Conservation (phyloP, 2,113 vertebrate species). For the Mormyrus lacerda region DNA sequence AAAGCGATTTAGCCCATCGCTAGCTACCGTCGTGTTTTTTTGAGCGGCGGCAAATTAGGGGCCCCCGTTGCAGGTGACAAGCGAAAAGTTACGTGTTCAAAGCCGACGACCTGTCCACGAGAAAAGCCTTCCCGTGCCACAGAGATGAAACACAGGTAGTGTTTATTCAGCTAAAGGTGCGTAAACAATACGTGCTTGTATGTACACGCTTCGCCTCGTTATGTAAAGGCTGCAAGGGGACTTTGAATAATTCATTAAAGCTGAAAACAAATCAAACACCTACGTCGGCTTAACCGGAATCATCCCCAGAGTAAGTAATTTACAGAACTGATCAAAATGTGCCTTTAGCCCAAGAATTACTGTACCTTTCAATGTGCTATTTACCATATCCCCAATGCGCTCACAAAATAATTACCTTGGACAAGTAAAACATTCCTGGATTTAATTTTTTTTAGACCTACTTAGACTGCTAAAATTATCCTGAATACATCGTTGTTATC, state of each 20-base stretch:
- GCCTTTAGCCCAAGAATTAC: not conserved
- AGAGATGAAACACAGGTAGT: not conserved
- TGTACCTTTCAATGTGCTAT: conserved; percentile 15
- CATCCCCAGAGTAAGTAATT: conserved; percentile 30
- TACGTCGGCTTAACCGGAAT: conserved; percentile 8
- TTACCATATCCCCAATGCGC: conserved; percentile 8
- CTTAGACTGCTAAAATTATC: conserved; percentile 4
- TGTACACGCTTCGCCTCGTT: conserved; percentile 15
- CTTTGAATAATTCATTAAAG: conserved; percentile 26
- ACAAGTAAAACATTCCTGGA: not conserved
- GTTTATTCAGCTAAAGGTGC: not conserved
- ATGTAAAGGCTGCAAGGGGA: not conserved
- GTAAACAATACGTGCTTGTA: not conserved
- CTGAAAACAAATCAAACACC: conserved; percentile 20
- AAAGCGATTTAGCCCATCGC: too few species aligned
- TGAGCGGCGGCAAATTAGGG: not conserved
- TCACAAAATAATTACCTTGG: conserved; percentile 20
- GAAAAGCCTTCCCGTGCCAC: not conserved
- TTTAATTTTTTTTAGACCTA: conserved; percentile 13
- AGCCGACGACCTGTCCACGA: too few species aligned
- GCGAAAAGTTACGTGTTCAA: not conserved
- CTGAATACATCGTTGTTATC: not conserved
- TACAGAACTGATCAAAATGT: conserved; percentile 27
- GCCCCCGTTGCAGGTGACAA: not conserved
- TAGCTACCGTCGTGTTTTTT: not conserved